Percentiles rank a stretch among this genome's conserved stretches.
These are phyloP conservation scores for Malurus melanocephalus DNA, from an alignment of 2,113 vertebrate species.

Conservation along the genomic window DNA sequence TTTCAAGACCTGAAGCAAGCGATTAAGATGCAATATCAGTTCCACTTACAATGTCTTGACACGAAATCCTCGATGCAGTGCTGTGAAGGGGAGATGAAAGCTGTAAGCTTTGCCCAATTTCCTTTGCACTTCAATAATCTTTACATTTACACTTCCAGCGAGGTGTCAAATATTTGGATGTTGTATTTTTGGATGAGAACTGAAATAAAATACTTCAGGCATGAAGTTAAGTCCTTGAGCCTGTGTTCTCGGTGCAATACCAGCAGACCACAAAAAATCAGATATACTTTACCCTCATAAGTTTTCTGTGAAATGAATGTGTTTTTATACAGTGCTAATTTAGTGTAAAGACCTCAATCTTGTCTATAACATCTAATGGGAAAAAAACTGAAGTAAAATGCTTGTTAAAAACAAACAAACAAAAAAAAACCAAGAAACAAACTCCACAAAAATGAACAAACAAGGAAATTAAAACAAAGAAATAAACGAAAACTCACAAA, in stretches of 20 bases:
- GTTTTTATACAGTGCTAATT: neutral
- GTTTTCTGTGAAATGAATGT: neutral
- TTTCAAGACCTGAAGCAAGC: neutral
- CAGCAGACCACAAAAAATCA: neutral
- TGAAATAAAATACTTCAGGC: conserved; percentile 25
- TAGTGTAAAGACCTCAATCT: neutral
- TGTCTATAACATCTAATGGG: neutral
- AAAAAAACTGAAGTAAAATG: neutral
- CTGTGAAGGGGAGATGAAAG: conserved; percentile 5
- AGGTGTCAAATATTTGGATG: conserved; percentile 5
- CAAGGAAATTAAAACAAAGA: neutral
- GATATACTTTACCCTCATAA: neutral
- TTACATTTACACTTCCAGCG: conserved; percentile 5
- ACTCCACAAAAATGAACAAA: neutral
- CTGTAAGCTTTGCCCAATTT: neutral
- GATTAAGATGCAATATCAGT: neutral
- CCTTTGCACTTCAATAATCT: conserved; percentile 25
- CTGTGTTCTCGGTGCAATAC: neutral
- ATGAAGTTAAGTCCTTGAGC: neutral
- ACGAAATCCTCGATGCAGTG: neutral
- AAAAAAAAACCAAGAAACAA: neutral
- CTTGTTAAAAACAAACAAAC: too few species aligned
- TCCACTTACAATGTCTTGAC: neutral
- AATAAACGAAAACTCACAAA: neutral
- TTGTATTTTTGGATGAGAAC: conserved; percentile 19